Conservation (phyloP, 2,113 vertebrate genomes). For the Cyprinodon tularosa region DNA sequence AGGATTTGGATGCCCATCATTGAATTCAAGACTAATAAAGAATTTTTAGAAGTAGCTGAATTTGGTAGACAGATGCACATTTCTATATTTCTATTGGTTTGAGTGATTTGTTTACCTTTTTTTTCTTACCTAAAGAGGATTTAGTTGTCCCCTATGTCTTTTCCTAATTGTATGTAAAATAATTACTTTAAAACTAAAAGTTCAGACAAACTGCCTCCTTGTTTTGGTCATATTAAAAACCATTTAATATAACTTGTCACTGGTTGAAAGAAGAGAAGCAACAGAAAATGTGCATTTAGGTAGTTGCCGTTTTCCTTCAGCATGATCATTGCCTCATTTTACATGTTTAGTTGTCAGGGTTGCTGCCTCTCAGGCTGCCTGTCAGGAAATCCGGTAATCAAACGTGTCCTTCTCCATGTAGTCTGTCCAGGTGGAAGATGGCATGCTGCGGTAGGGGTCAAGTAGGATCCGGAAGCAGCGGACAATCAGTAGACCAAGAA, state of each 20-base stretch:
- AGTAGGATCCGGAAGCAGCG: slow-evolving; percentile 84
- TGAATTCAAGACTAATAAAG: too few species aligned
- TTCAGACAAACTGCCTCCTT: too few species aligned
- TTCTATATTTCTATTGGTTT: not conserved
- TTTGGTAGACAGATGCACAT: too few species aligned
- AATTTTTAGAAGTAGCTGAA: too few species aligned
- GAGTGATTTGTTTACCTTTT: not conserved
- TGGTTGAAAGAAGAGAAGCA: not conserved
- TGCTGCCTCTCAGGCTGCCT: slow-evolving; percentile 65
- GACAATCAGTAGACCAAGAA: slow-evolving; percentile 82
- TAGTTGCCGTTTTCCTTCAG: slow-evolving; percentile 7
- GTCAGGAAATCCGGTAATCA: slow-evolving; percentile 83
- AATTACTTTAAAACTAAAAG: not conserved
- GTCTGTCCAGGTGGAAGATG: slow-evolving; percentile 83
- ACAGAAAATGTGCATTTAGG: slow-evolving; percentile 20
- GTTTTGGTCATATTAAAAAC: too few species aligned
- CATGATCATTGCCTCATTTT: slow-evolving; percentile 20
- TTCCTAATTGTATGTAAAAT: not conserved
- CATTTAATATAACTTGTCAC: too few species aligned
- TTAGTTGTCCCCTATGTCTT: not conserved
- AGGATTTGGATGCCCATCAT: not conserved
- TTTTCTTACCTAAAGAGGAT: not conserved
- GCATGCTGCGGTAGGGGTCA: slow-evolving; percentile 85
- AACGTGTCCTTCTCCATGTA: slow-evolving; percentile 85
- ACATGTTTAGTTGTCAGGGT: slow-evolving; percentile 3